These are phyloP conservation scores for Dicrostonyx torquatus DNA, from an alignment of 2,797 vertebrate genomes.

Conservation along the genomic window DNA sequence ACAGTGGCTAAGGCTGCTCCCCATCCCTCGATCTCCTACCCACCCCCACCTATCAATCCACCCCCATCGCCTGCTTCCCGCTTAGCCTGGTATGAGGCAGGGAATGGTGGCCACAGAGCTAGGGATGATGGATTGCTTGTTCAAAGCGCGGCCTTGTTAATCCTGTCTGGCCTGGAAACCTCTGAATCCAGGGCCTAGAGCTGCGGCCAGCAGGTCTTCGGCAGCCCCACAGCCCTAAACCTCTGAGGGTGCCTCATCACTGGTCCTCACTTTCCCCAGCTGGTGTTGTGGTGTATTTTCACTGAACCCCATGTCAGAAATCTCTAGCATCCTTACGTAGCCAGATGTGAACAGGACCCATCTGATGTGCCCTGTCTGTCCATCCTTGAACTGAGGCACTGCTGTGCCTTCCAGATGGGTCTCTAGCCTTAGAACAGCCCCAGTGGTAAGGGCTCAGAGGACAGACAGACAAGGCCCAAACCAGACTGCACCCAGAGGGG, in stretches of 20 bases:
- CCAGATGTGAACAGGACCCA: not conserved
- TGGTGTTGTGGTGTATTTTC: not conserved
- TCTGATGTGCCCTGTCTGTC: not conserved
- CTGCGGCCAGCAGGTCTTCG: not conserved
- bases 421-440: not conserved
- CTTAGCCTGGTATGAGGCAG: not conserved
- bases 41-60: not conserved
- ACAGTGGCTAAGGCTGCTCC: not conserved
- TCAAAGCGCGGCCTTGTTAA: not conserved
- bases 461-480: not conserved
- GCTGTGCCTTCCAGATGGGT: not conserved
- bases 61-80: not conserved
- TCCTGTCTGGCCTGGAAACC: slow-evolving; percentile 9
- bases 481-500: not conserved
- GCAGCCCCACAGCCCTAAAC: not conserved
- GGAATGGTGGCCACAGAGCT: slow-evolving; percentile 15
- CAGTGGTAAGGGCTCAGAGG: not conserved
- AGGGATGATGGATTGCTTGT: slow-evolving; percentile 36
- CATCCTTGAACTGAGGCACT: not conserved
- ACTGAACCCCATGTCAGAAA: not conserved
- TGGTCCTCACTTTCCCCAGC: not conserved
- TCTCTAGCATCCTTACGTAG: not conserved
- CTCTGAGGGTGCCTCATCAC: no score
- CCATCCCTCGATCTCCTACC: not conserved
- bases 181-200: not conserved